Conservation (phyloP, 2,888 invertebrate genomes). For the Dastarcus helophoroides region DNA sequence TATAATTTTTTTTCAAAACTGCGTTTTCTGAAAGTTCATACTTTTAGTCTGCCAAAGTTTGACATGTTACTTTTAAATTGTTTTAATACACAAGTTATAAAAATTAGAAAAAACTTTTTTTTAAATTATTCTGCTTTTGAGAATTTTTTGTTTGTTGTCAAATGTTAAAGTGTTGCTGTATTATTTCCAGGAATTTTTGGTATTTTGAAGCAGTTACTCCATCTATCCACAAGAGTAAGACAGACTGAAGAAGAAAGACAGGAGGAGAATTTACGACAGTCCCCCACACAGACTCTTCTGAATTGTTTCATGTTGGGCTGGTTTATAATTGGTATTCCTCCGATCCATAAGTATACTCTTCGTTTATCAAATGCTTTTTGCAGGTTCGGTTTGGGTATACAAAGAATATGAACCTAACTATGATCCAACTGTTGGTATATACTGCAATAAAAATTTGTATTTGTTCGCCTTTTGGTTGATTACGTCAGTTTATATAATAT, state of each 20-base stretch:
- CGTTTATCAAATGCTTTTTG: constrained; percentile 12
- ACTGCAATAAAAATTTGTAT: constrained; percentile 56
- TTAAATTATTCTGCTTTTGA: too few relatives aligned
- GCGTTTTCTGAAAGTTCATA: too few relatives aligned
- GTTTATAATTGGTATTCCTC: constrained; percentile 51
- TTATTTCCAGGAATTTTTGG: constrained; percentile 48
- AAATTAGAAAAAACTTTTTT: too few relatives aligned
- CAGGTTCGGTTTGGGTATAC: constrained; percentile 60
- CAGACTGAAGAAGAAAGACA: constrained; percentile 43
- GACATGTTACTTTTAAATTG: constrained; percentile 1
- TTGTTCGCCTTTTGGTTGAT: constrained; percentile 60
- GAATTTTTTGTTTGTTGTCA: too few relatives aligned
- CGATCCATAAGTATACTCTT: background rate
- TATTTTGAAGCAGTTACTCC: constrained; percentile 49
- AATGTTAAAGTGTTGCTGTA: constrained; percentile 2
- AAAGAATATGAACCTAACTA: constrained; percentile 51
- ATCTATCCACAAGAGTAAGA: constrained; percentile 44
- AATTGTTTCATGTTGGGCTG: constrained; percentile 56
- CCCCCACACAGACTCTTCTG: constrained; percentile 44
- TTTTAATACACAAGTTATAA: constrained; percentile 3
- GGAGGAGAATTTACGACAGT: constrained; percentile 42
- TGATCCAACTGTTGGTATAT: constrained; percentile 38
- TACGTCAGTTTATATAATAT: constrained; percentile 49
- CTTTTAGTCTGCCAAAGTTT: too few relatives aligned
- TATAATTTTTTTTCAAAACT: too few relatives aligned